Percentiles rank a stretch among this genome's conserved stretches.
These are phyloP conservation scores for Rhamnusium bicolor DNA, from an alignment of 2,888 invertebrate genomes.

Conservation along the genomic window DNA sequence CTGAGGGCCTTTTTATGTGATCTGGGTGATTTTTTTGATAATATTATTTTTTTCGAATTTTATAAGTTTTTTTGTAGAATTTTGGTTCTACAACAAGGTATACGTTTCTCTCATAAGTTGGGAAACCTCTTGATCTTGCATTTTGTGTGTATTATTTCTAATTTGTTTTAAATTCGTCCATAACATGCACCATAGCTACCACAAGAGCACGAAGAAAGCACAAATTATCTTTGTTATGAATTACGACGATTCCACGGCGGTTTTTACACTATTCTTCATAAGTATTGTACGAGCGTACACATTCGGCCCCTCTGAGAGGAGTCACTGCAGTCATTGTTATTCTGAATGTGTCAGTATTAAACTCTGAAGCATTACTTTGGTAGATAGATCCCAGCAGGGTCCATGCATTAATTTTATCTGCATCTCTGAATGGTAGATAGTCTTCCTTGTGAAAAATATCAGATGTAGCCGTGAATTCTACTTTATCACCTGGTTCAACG, in stretches of 20 bases:
- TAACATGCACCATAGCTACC: neutral
- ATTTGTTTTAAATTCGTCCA: neutral
- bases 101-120: conserved; percentile 6
- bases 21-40: no score
- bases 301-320: neutral
- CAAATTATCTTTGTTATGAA: conserved; percentile 9
- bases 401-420: neutral
- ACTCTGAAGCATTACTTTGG: neutral
- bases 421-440: neutral
- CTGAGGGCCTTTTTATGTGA: no score
- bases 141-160: neutral
- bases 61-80: no score
- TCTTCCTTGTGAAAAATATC: neutral
- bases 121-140: neutral
- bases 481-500: neutral
- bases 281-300: neutral
- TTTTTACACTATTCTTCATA: neutral
- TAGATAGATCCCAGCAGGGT: neutral
- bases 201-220: neutral
- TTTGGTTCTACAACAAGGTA: no score
- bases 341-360: neutral
- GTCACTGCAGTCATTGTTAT: neutral
- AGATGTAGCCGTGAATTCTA: neutral
- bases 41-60: no score
- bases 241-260: neutral